Conservation (phyloP, 2,113 vertebrate genomes). For the Malurus alboscapulatus region DNA sequence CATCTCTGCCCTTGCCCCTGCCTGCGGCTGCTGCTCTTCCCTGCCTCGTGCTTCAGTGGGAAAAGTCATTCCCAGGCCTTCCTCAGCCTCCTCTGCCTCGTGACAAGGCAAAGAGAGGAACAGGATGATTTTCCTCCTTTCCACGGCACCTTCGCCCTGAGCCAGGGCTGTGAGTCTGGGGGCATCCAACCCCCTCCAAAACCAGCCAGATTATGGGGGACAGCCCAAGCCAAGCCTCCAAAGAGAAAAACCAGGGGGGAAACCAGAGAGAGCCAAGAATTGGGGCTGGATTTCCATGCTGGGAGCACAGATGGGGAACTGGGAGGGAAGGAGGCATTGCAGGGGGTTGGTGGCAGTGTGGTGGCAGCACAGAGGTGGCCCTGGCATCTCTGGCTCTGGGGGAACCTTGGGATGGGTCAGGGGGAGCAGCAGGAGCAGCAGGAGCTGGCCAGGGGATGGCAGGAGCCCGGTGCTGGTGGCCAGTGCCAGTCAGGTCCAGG, state of each 20-base stretch:
- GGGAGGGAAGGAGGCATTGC: background rate
- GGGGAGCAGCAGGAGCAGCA: background rate
- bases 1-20: background rate
- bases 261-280: background rate
- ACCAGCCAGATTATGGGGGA: background rate
- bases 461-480: background rate
- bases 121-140: background rate
- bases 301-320: background rate
- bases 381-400: background rate
- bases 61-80: background rate
- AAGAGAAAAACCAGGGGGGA: background rate
- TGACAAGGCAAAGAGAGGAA: background rate
- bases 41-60: accelerated
- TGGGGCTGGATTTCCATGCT: background rate
- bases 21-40: background rate
- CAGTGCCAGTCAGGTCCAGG: background rate
- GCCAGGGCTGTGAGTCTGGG: background rate
- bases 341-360: accelerated
- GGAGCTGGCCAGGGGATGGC: background rate
- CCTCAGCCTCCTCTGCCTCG: accelerated
- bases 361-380: background rate
- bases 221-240: too few species aligned
- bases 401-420: background rate
- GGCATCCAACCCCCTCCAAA: background rate
- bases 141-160: background rate